Evolutionary conservation across 2,113 vertebrate species (phyloP), one percentile per base, ranked within the genome.

Genomic region (Onychostruthus taczanowskii): DNA sequence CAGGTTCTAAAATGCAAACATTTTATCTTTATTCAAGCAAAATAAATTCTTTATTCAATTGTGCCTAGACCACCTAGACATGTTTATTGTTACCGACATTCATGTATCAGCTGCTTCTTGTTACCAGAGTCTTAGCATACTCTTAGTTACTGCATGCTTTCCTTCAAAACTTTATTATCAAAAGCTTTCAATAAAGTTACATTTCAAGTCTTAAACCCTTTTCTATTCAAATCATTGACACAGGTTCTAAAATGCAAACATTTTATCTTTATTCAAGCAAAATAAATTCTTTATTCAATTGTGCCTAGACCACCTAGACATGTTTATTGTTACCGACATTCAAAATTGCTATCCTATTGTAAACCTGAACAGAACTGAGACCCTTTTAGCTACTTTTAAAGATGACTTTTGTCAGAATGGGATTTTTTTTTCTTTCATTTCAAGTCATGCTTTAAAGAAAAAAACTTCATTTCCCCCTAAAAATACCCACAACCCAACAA

Each of bases 31-130:
- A 17, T 79, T 91, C 91, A n/a, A 58, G 21, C 55, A 58, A 58
- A 58, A 58, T 58, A 24, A 16, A 59, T 35, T 59, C 22, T 59
- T 58, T 59, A 59, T 35, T 35, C 31, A 35, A 6, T 62, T 41
- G n/a, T 59, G 56, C 33, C 33, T 15, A 35, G 33, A 58, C 33
- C 14, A 58, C 56, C 22, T 58, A 35, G 56, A 58, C 33, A 23
- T 10, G 33, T 58, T 58, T 58, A 58, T n/a, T 58, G 13, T 58
- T 58, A n/a, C 21, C 21, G 23, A n/a, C 0, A 4, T n/a, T 58
- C n/a, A 50, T 99, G 0, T 98, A 98, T 85, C 97, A 97, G 46
- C 95, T 99, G 77, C 98, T 99, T 4, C 97, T 98, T 30, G 94
- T 97, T 22, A 98, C 97, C 9, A 97, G 98, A 79, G 82, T 99